These are phyloP conservation scores for Urophycis tenuis DNA, from an alignment of 2,797 vertebrate species.

Conservation along the genomic window DNA sequence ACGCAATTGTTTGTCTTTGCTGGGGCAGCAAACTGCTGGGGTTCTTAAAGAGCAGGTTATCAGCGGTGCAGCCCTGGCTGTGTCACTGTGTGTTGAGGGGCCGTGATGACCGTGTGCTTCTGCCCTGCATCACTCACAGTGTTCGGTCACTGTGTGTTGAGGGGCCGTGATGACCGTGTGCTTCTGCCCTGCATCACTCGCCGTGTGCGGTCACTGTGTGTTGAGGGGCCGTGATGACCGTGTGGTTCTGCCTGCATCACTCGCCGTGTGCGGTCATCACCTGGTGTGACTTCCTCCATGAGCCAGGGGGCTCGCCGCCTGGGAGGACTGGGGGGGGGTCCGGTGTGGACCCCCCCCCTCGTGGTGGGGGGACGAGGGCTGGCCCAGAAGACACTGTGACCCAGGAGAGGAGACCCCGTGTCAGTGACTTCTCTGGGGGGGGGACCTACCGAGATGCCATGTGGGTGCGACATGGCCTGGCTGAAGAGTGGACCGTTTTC, in stretches of 20 bases:
- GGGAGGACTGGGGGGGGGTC: too few relatives aligned
- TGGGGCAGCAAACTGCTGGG: too few relatives aligned
- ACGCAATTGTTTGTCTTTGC: background rate
- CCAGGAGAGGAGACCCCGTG: too few relatives aligned
- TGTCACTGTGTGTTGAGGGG: background rate
- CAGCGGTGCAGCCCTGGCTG: background rate
- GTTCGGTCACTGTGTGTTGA: background rate
- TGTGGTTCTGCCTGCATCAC: background rate
- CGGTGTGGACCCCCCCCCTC: too few relatives aligned
- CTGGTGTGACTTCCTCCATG: too few relatives aligned
- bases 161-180: background rate
- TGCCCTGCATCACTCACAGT: background rate
- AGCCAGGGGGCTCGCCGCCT: too few relatives aligned
- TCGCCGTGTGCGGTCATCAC: background rate
- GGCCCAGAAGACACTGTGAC: too few relatives aligned
- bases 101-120: background rate
- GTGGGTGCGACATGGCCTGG: too few relatives aligned
- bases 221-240: background rate
- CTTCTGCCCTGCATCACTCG: background rate
- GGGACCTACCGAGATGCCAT: too few relatives aligned
- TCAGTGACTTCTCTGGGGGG: too few relatives aligned
- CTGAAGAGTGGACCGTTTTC: too few relatives aligned
- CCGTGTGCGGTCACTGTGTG: background rate
- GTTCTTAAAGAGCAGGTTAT: background rate
- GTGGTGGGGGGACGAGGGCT: too few relatives aligned